These are phyloP conservation scores for Euwallacea fornicatus DNA, from an alignment of 1,140 invertebrate genomes.

Conservation along the genomic window DNA sequence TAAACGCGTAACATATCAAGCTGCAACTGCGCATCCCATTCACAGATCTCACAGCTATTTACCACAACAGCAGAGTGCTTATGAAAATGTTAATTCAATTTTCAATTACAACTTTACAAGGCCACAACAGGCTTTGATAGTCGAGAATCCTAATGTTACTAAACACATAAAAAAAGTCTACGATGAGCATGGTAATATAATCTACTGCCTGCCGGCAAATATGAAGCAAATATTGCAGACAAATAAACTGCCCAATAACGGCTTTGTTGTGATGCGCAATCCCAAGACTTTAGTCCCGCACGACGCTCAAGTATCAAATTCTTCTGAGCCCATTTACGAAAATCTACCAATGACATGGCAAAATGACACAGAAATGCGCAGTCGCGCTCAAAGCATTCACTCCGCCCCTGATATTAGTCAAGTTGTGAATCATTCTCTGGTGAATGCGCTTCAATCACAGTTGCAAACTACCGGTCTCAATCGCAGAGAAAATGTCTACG, in stretches of 20 bases:
- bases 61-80: slow-evolving; percentile 67
- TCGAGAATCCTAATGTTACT: slow-evolving; percentile 55
- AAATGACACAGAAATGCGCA: slow-evolving; percentile 58
- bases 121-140: slow-evolving; percentile 49
- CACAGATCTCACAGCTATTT: slow-evolving; percentile 58
- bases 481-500: slow-evolving; percentile 15
- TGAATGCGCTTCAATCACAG: slow-evolving; percentile 46
- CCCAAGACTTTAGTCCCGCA: slow-evolving; percentile 48
- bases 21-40: slow-evolving; percentile 47
- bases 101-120: slow-evolving; percentile 51
- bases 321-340: slow-evolving; percentile 75
- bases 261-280: slow-evolving; percentile 56
- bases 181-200: slow-evolving; percentile 62
- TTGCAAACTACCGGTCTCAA: neutral
- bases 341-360: slow-evolving; percentile 71
- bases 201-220: slow-evolving; percentile 62
- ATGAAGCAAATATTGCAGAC: slow-evolving; percentile 53
- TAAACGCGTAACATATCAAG: neutral
- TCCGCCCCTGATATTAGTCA: slow-evolving; percentile 64
- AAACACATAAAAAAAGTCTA: slow-evolving; percentile 63
- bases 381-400: slow-evolving; percentile 67
- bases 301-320: slow-evolving; percentile 49
- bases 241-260: slow-evolving; percentile 55
- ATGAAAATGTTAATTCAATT: slow-evolving; percentile 66
- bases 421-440: slow-evolving; percentile 44